Evolutionary conservation across 2,113 vertebrate genomes (phyloP), one percentile per base, ranked within the genome.

Genomic region (Corythornis cristatus): DNA sequence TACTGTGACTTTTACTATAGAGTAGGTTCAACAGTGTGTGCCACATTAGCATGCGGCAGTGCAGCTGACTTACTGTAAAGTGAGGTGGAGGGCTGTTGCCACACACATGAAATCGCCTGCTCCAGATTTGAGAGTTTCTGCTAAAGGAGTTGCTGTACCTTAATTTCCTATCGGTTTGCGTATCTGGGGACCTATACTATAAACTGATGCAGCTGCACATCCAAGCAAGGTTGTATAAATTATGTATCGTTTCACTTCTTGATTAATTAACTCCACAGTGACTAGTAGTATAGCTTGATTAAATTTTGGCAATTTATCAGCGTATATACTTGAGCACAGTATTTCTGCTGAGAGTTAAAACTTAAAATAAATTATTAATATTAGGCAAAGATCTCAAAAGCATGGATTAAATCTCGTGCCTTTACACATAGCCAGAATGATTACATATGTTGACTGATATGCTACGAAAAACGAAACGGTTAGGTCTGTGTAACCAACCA

Each of bases 351-450:
- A 62, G 68, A 50, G 17, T 42, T 95, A 66, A 79, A 87, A 28
- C 8, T 80, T 45, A 62, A 89, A 58, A 73, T 73, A 51, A 68
- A 68, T 53, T 77, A 65, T 43, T 79, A 46, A 29, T 75, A 50
- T 50, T 57, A 62, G 23, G 8, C 57, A 88, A 83, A 72, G 15
- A 7, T 58, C 19, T 66, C 76, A 42, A 35, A 87, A 94, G 28
- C 14, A 9, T 48, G 62, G 21, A 70, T 81, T 75, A 89, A 92
- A 85, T 93, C 58, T 40, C 85, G 20, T 42, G 42, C 58, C 56
- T 92, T 76, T 75, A 66, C 94, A 93, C 91, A 53, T 35, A 85
- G 23, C 37, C 72, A 93, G 84, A 86, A 62, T 93, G 61, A 94
- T 93, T 90, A 45, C 22, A n/a, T 5, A 29, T 94, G 81, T 77